Percentiles rank a stretch among this genome's conserved stretches.
phyloP scores from a whole-genome alignment of 2,113 vertebrate species.

The Oncorhynchus clarkii region DNA sequence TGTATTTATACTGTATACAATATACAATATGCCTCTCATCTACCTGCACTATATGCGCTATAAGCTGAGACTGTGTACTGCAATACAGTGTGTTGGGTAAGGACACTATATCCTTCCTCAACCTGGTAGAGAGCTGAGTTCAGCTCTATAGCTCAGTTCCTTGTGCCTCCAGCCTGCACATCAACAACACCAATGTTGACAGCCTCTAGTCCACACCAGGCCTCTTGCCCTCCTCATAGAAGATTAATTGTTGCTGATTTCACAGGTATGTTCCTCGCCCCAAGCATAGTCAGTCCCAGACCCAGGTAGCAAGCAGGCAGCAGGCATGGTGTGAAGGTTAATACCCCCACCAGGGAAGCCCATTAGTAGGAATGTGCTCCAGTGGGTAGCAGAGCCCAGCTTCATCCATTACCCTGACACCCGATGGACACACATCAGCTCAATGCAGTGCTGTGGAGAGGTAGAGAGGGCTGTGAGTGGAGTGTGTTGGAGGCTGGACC shows the following conservation, averaged over 20 bases:
- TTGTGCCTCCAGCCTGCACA: slow-evolving; percentile 19
- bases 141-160: background rate
- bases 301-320: background rate
- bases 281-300: slow-evolving; percentile 10
- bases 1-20: background rate
- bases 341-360: slow-evolving; percentile 27
- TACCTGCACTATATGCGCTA: background rate
- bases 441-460: background rate
- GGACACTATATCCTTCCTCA: background rate
- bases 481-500: background rate
- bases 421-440: background rate
- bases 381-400: background rate
- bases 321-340: slow-evolving; percentile 5
- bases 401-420: background rate
- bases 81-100: background rate
- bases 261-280: background rate
- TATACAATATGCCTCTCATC: background rate
- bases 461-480: background rate
- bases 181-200: slow-evolving; percentile 51
- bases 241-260: slow-evolving; percentile 48
- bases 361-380: slow-evolving; percentile 4
- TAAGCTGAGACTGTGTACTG: background rate
- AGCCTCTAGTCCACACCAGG: slow-evolving; percentile 48
- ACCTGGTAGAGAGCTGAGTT: background rate
- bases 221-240: slow-evolving; percentile 32